These are phyloP conservation scores for Cyclopterus lumpus DNA, from an alignment of 2,797 vertebrate genomes.

Conservation along the genomic window DNA sequence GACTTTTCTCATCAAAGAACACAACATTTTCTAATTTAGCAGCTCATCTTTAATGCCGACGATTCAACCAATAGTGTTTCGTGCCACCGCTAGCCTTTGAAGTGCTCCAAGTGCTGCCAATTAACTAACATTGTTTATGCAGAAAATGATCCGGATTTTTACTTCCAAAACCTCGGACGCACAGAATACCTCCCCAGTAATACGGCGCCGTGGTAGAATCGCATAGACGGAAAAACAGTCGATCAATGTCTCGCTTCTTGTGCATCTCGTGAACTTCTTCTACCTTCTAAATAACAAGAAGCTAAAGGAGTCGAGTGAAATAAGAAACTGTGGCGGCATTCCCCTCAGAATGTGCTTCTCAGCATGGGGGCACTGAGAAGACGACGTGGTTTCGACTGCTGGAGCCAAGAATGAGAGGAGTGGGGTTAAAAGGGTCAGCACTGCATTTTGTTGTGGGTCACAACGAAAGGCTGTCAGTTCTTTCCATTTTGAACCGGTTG, in stretches of 20 bases:
- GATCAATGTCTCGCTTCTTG: neutral
- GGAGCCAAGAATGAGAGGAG: neutral
- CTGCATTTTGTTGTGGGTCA: neutral
- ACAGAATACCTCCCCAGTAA: neutral
- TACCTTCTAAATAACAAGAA: neutral
- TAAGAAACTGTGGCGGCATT: neutral
- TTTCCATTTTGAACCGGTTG: neutral
- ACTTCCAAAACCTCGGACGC: neutral
- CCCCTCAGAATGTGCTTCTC: conserved; percentile 7
- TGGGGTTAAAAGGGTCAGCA: conserved; percentile 6
- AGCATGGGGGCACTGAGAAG: conserved; percentile 28
- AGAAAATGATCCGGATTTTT: neutral
- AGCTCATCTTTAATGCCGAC: neutral
- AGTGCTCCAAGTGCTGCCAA: neutral
- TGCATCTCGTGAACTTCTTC: neutral
- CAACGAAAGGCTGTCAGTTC: neutral
- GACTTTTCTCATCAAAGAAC: neutral
- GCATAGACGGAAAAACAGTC: neutral
- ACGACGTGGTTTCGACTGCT: conserved; percentile 14
- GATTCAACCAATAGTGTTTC: neutral
- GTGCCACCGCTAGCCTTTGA: neutral
- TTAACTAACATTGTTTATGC: neutral
- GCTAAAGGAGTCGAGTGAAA: conserved; percentile 7
- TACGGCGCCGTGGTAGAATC: neutral
- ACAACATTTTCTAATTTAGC: neutral